Base-by-base conservation (phyloP, 1,140 invertebrate species). In the Leucophenga varia region DNA sequence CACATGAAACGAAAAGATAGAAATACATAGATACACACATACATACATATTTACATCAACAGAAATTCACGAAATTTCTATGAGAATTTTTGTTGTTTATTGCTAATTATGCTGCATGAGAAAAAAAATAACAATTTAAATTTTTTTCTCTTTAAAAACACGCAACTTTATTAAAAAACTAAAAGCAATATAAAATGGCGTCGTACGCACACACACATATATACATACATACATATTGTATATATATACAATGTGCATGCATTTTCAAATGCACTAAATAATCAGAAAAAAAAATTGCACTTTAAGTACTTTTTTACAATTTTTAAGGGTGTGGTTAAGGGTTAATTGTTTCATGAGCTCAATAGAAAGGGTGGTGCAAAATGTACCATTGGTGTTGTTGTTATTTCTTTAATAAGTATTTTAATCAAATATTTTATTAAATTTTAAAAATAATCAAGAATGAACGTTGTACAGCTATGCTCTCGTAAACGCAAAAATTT, bases 181-280 rank as follows among this genome's bases (percentile, higher is more conserved):
- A 17, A 14, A 39, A n/a, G 34, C 43, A 44, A 32, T 45, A 41
- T 41, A 21, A 34, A 28, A 20, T 43, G 32, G 28, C 38, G 46
- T 50, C 51, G 43, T 53, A 55, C 32, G 52, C 55, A 42, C 38
- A 42, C 43, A 30, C 48, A 52, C 49, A 32, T n/a, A n/a, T n/a
- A n/a, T n/a, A n/a, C n/a, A n/a, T n/a, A n/a, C n/a, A n/a, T n/a
- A n/a, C n/a, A n/a, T n/a, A n/a, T n/a, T n/a, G n/a, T n/a, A n/a
- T n/a, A 37, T 8, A 25, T 25, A 10, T 25, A 25, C 22, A 5
- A 10, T 25, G 22, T 37, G 35, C 35, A 37, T 8, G 7, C 13
- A 17, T n/a, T n/a, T n/a, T n/a, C n/a, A 12, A 37, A 19, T 17
- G 22, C 22, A 25, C 22, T 6, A 25, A 17, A 16, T 6, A 37